Percentiles rank a stretch among this genome's conserved stretches.
phyloP scores from a whole-genome alignment of 2,888 invertebrate genomes.

The Drosophila maculinotata region DNA sequence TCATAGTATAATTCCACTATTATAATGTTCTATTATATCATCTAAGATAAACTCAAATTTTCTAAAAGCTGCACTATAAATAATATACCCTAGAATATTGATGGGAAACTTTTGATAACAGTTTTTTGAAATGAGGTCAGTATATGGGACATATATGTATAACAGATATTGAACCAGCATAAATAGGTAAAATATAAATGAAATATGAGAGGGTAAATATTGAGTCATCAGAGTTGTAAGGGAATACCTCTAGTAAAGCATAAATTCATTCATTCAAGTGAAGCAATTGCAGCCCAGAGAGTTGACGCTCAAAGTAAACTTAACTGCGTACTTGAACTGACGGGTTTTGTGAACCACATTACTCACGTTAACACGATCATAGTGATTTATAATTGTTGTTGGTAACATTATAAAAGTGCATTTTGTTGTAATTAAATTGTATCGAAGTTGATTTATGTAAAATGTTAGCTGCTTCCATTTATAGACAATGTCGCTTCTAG shows the following conservation, averaged over 20 bases:
- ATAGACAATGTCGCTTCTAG: conserved; percentile 56
- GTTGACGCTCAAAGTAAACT: conserved; percentile 12
- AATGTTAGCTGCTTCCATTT: conserved; percentile 66
- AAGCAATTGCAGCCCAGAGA: conserved; percentile 2
- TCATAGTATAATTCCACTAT: no score
- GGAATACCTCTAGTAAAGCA: background rate
- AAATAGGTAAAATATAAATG: no score
- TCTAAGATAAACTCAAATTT: no score
- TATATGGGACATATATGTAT: no score
- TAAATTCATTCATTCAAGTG: conserved; percentile 24
- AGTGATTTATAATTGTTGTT: conserved; percentile 49
- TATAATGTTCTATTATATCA: no score
- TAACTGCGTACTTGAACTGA: conserved; percentile 44
- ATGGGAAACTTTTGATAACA: no score
- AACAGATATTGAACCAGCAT: no score
- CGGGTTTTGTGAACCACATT: conserved; percentile 30
- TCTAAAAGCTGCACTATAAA: no score
- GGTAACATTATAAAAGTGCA: conserved; percentile 13
- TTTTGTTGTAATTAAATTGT: conserved; percentile 60
- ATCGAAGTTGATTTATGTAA: conserved; percentile 62
- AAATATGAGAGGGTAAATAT: no score
- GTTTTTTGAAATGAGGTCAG: no score
- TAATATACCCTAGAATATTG: no score
- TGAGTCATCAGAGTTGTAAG: conserved; percentile 9
- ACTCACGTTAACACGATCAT: conserved; percentile 46